phyloP scores from a whole-genome alignment of 2,888 invertebrate species.

The Drosophila quinaria region DNA sequence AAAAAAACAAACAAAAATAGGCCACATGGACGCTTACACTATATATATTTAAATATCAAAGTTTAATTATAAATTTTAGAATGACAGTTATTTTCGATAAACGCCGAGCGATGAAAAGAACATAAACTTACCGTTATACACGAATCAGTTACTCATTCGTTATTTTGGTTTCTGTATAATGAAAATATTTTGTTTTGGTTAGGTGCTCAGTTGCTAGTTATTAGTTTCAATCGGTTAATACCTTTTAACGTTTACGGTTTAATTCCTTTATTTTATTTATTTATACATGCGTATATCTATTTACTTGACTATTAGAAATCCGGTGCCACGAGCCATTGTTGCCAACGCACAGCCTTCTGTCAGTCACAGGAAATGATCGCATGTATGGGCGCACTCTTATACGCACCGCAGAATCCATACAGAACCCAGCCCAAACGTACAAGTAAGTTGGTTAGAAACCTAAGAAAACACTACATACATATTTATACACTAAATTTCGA shows the following conservation, averaged over 20 bases:
- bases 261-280: neutral
- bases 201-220: no score
- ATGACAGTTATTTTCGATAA: no score
- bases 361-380: conserved; percentile 95
- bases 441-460: conserved; percentile 85
- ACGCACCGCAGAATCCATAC: conserved; percentile 89
- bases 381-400: conserved; percentile 94
- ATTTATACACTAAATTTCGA: neutral
- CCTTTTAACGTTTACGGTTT: no score
- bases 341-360: conserved; percentile 94
- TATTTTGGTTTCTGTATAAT: no score
- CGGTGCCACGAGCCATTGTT: conserved; percentile 94
- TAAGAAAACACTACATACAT: neutral
- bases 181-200: neutral
- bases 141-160: no score
- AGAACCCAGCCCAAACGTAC: conserved; percentile 91
- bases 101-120: no score
- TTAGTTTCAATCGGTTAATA: no score
- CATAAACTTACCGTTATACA: no score
- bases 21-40: no score
- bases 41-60: no score
- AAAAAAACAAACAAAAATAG: no score
- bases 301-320: conserved; percentile 88
- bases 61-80: no score
- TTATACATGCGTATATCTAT: neutral